Evolutionary conservation across 2,888 invertebrate genomes (phyloP).

Genomic region (Macaria notata): DNA sequence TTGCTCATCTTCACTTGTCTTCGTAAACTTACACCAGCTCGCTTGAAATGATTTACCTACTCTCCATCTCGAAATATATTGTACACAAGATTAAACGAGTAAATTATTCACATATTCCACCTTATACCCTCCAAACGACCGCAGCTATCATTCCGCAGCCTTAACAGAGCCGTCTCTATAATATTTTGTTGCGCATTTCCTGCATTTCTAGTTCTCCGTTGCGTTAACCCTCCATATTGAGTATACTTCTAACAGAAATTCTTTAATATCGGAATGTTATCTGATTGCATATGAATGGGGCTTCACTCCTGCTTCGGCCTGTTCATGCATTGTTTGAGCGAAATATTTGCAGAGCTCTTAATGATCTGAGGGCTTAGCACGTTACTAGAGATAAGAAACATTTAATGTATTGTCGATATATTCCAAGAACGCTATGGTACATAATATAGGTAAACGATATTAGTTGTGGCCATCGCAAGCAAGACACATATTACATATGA

Average conservation of each 20-base stretch:
- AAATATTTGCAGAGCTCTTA: not conserved
- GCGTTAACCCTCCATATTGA: conserved; percentile 4
- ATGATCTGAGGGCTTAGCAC: not conserved
- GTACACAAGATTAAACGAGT: not conserved
- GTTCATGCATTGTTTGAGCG: conserved; percentile 2
- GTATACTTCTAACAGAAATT: conserved; percentile 4
- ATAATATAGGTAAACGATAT: too few species aligned
- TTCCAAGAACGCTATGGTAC: too few species aligned
- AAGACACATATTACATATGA: too few species aligned
- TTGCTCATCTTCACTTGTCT: too few species aligned
- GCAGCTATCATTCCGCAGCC: too few species aligned
- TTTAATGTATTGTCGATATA: too few species aligned
- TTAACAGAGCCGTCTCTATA: not conserved
- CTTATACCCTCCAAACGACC: not conserved
- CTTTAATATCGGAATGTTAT: conserved; percentile 6
- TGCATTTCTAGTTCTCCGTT: conserved; percentile 9
- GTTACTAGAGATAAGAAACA: too few species aligned
- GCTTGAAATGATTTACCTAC: too few species aligned
- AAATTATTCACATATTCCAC: not conserved
- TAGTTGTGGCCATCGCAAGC: too few species aligned
- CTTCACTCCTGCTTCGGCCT: not conserved
- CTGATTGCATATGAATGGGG: conserved; percentile 11
- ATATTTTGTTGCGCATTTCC: conserved; percentile 10
- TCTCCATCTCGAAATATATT: too few species aligned
- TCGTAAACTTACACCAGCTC: too few species aligned